phyloP scores from a whole-genome alignment of 2,888 invertebrate species.

The Harpalus rufipes region DNA sequence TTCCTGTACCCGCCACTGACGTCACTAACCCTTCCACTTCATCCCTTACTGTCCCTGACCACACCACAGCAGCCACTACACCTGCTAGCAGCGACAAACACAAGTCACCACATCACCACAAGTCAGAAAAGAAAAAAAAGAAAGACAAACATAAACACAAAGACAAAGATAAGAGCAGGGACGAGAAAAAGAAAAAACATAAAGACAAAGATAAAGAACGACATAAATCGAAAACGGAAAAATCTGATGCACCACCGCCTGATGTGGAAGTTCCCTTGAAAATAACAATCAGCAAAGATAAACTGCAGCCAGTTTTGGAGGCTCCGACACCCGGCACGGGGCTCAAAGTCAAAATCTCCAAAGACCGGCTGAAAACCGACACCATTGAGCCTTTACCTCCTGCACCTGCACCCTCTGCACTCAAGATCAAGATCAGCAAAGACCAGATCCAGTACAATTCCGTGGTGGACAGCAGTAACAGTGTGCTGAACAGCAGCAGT shows the following conservation, averaged over 20 bases:
- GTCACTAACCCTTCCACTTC: background rate
- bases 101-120: slow-evolving; percentile 73
- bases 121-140: slow-evolving; percentile 83
- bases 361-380: slow-evolving; percentile 84
- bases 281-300: slow-evolving; percentile 82
- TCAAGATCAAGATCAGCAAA: slow-evolving; percentile 91
- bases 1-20: slow-evolving; percentile 66
- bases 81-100: slow-evolving; percentile 73
- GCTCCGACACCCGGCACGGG: slow-evolving; percentile 76
- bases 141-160: slow-evolving; percentile 89
- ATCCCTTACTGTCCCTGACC: slow-evolving; percentile 70
- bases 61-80: slow-evolving; percentile 68
- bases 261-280: slow-evolving; percentile 73
- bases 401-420: slow-evolving; percentile 73
- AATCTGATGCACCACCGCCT: slow-evolving; percentile 73
- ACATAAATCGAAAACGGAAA: slow-evolving; percentile 75
- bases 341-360: slow-evolving; percentile 90
- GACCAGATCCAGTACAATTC: slow-evolving; percentile 81
- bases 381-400: slow-evolving; percentile 74
- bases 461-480: slow-evolving; percentile 48
- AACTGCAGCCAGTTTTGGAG: slow-evolving; percentile 74
- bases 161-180: slow-evolving; percentile 82
- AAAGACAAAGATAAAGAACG: slow-evolving; percentile 87
- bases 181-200: slow-evolving; percentile 86
- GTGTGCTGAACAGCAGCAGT: slow-evolving; percentile 39